phyloP scores from a whole-genome alignment of 2,113 vertebrate species.

The Gadus chalcogrammus region DNA sequence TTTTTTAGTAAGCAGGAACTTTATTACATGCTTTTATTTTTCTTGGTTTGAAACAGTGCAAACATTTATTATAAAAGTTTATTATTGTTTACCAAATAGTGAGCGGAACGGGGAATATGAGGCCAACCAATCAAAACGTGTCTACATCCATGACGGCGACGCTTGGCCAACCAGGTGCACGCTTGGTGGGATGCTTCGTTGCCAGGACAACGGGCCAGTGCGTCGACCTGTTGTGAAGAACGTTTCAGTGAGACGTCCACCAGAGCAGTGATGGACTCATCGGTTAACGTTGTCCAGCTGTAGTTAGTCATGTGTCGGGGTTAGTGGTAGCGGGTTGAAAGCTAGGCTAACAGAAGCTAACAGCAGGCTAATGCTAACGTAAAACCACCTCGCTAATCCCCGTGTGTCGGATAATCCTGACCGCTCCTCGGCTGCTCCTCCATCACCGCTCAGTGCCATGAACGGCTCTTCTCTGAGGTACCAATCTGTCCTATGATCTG shows the following conservation, averaged over 20 bases:
- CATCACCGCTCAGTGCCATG: neutral
- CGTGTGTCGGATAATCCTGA: constrained; percentile 40
- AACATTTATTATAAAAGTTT: too few relatives aligned
- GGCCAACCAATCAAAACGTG: neutral
- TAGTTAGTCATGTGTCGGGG: neutral
- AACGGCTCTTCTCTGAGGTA: neutral
- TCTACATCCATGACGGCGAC: constrained; percentile 31
- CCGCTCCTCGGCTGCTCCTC: too few relatives aligned
- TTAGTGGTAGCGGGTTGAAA: constrained; percentile 31
- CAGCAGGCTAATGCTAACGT: constrained; percentile 31
- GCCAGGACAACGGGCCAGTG: too few relatives aligned
- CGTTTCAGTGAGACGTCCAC: neutral
- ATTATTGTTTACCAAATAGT: neutral
- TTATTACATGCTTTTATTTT: too few relatives aligned
- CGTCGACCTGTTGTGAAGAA: neutral
- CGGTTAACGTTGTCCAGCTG: neutral
- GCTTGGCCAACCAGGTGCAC: neutral
- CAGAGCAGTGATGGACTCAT: too few relatives aligned
- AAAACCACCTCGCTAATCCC: neutral
- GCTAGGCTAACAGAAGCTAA: constrained; percentile 41
- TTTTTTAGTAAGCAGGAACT: too few relatives aligned
- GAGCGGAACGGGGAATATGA: neutral
- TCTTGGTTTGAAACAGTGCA: too few relatives aligned
- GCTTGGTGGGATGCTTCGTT: too few relatives aligned
- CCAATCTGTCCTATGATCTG: neutral